Base-by-base conservation (phyloP, 2,888 invertebrate species). In the Brenthis daphne region DNA sequence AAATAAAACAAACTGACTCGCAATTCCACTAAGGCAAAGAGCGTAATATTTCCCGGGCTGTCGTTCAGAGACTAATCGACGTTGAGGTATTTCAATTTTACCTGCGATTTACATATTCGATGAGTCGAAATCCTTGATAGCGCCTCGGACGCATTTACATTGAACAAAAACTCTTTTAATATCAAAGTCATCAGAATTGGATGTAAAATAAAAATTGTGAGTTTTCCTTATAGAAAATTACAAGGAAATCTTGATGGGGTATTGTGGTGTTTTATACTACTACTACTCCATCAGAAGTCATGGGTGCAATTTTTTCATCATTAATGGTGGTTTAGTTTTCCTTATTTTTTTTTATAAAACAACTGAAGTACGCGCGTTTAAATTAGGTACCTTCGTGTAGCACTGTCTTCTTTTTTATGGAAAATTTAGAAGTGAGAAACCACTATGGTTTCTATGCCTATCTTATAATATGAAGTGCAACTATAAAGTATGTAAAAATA, bases 71-170 rank as follows among this genome's bases (percentile, higher is more conserved):
- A 75, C 74, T 78, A 77, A 77, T 78, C 75, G 78, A 72, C 76
- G 75, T 76, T 74, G 73, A 83, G 84, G 83, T 80, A 87, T 87
- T 87, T 87, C 88, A 88, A 88, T 89, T 88, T 86, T 82, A 86
- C 84, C 85, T 81, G 79, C 78, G 77, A 88, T 89, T 88, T 85
- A 79, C 88, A 89, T 89, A 86, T 84, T 85, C 85, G 86, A 87
- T 83, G 83, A 83, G 84, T 78, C 76, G 80, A 77, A 77, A 72
- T 75, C 77, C 82, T 82, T 82, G 84, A 82, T 82, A 82, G 79
- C 78, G 69, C 60, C 67, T 61, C 69, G 77, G 82, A 80, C 80
- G 80, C 77, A 85, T 85, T 85, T 80, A 77, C 82, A 86, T 85
- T 79, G 79, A 80, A 80, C 76, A 75, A 77, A 77, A 79, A 68